Percentiles rank a stretch among this genome's conserved stretches.
phyloP scores from a whole-genome alignment of 2,888 invertebrate genomes.

The Euplexia lucipara region DNA sequence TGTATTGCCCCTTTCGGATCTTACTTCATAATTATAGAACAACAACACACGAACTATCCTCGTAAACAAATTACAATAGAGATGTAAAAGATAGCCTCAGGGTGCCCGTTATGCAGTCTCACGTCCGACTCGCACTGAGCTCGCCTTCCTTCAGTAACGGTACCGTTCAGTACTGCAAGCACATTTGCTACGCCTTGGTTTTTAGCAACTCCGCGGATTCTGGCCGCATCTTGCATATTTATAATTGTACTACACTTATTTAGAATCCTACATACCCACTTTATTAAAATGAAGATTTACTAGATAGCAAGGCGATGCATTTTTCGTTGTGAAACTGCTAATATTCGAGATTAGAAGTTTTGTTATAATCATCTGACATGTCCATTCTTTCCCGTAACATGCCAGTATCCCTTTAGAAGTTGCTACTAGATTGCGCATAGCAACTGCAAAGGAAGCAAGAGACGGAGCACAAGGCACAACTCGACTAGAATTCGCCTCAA shows the following conservation, averaged over 20 bases:
- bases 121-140: constrained; percentile 5
- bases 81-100: neutral
- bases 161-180: constrained; percentile 20
- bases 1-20: too few relatives aligned
- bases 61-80: neutral
- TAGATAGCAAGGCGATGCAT: too few relatives aligned
- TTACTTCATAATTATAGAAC: neutral
- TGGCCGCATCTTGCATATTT: neutral
- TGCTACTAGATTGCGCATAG: neutral
- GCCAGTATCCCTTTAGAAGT: neutral
- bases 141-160: constrained; percentile 49
- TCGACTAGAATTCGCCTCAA: neutral
- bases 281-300: too few relatives aligned
- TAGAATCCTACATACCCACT: neutral
- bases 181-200: constrained; percentile 22
- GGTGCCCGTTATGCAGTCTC: constrained; percentile 31
- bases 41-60: neutral
- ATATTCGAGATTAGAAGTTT: neutral
- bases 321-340: neutral
- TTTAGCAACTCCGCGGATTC: neutral
- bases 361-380: neutral
- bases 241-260: constrained; percentile 21
- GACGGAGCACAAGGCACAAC: neutral
- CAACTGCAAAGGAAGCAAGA: neutral
- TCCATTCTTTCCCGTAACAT: neutral